Evolutionary conservation across 2,797 vertebrate genomes (phyloP), one percentile per base, ranked within the genome.

Genomic region (Octomys mimax): DNA sequence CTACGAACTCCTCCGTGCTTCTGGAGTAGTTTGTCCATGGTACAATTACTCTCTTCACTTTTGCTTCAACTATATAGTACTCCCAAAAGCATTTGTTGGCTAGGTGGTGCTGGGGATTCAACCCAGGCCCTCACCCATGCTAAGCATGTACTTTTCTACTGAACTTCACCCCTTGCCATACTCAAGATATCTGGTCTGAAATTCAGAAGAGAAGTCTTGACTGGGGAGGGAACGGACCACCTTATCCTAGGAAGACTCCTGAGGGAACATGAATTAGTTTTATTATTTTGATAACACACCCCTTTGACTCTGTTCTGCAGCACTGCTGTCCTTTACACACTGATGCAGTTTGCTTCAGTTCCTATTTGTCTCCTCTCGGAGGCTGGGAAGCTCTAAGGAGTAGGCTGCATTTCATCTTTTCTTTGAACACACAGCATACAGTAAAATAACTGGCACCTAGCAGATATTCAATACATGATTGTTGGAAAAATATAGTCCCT

Each of bases 401-500:
- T 71, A 86, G 71, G 54, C 39, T 28, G 73, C 3, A n/a, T n/a
- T 92, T 92, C 87, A 87, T 78, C 39, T 42, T 57, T 91, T 93
- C 90, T 71, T 81, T 46, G 52, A 79, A 77, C 26, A 88, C 26
- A 86, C 31, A 87, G 87, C 77, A 80, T 3, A 39, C 9, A 88
- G 71, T 82, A 42, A 66, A 66, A 80, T 52, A 94, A 87, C 49
- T 66, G 91, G 49, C 57, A 84, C 18, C 61, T 61, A 49, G 52
- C 61, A 94, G 68, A 73, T 80, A 73, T 87, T 87, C 86, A 81
- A 87, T 95, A 95, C 12, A 49, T 86, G 94, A 94, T 64, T 92
- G 52, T 81, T 78, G 59, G n/a, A 86, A 95, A 97, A 96, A 92
- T 89, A 66, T 4, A 66, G 64, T 75, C 77, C 73, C 81, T 90